phyloP scores from a whole-genome alignment of 1,140 invertebrate species.

The Zaprionus tsacasi region DNA sequence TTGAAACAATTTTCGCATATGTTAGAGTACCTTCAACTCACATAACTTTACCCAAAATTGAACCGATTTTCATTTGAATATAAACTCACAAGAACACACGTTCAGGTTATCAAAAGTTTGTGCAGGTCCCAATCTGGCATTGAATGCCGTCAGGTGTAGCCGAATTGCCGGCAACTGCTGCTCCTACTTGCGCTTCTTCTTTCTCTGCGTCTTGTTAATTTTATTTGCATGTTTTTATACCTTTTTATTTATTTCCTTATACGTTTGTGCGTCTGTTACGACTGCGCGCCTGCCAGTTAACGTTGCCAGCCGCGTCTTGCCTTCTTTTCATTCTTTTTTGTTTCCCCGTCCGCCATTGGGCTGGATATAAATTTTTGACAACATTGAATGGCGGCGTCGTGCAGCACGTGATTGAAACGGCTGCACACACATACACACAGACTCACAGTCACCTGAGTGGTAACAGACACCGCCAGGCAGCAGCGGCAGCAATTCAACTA shows the following conservation, averaged over 20 bases:
- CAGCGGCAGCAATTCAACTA: constrained; percentile 37
- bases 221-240: constrained; percentile 77
- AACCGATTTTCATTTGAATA: constrained; percentile 8
- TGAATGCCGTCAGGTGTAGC: constrained; percentile 22
- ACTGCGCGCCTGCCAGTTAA: constrained; percentile 24
- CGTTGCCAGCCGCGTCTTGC: constrained; percentile 19
- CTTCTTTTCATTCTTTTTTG: not conserved
- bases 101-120: constrained; percentile 30
- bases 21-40: not conserved
- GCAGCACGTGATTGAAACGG: constrained; percentile 71
- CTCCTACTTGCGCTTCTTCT: constrained; percentile 5
- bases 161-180: constrained; percentile 23
- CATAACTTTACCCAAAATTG: not conserved
- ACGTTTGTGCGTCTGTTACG: constrained; percentile 27
- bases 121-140: constrained; percentile 28
- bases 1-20: not conserved
- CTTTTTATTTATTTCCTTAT: constrained; percentile 73
- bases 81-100: not conserved
- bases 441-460: constrained; percentile 18
- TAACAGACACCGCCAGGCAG: constrained; percentile 57
- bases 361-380: constrained; percentile 75
- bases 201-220: constrained; percentile 63
- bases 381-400: constrained; percentile 57
- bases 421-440: constrained; percentile 11
- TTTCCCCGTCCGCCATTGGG: constrained; percentile 13